These are phyloP conservation scores for Zoroaster sp. DNA, from an alignment of 53 echinoderm and acorn worm genomes.

Conservation along the genomic window DNA sequence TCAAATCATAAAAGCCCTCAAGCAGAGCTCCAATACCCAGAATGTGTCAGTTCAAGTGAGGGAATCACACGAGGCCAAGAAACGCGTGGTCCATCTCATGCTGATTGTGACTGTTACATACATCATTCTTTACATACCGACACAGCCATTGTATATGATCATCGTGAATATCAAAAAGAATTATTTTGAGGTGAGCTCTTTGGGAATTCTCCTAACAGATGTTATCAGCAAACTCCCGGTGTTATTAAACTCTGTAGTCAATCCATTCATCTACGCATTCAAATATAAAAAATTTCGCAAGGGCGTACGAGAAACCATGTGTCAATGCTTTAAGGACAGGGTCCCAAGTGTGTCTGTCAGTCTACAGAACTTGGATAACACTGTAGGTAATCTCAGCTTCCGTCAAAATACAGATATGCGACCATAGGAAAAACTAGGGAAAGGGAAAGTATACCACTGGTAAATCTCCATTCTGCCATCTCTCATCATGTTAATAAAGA, in stretches of 20 bases:
- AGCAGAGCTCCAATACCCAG: neutral
- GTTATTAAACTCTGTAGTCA: constrained; percentile 79
- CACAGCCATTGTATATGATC: constrained; percentile 32
- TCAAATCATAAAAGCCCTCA: constrained; percentile 13
- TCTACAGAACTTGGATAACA: neutral
- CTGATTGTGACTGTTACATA: constrained; percentile 2
- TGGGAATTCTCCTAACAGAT: neutral
- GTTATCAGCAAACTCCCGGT: constrained; percentile 9
- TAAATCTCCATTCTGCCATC: too few species aligned
- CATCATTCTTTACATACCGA: constrained; percentile 18
- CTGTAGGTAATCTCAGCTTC: too few species aligned
- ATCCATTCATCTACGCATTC: constrained; percentile 95
- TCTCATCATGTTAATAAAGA: too few species aligned
- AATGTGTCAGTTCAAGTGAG: neutral
- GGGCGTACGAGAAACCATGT: constrained; percentile 67
- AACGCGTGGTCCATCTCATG: constrained; percentile 26
- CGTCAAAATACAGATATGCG: too few species aligned
- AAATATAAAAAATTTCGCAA: constrained; percentile 96
- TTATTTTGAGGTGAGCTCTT: neutral
- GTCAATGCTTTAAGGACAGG: neutral
- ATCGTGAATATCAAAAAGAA: neutral
- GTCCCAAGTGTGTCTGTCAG: neutral
- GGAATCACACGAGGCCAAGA: neutral
- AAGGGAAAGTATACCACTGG: too few species aligned
- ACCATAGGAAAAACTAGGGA: too few species aligned